These are phyloP conservation scores for Salmo trutta DNA, from an alignment of 2,797 vertebrate genomes.

Conservation along the genomic window DNA sequence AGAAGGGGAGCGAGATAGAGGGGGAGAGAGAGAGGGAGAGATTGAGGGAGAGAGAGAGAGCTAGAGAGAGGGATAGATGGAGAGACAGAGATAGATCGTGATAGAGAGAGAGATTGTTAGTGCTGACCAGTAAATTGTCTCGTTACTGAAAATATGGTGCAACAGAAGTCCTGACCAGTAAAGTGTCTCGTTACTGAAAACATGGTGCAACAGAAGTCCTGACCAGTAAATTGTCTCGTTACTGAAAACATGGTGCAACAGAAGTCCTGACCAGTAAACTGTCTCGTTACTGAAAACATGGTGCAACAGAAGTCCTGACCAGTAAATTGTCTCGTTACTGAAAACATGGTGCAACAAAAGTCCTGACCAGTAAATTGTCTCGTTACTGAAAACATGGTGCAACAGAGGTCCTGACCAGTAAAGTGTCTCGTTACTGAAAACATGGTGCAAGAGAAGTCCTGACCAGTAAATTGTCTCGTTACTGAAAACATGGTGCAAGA, in stretches of 20 bases:
- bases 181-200: conserved; percentile 15
- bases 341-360: background rate
- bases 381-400: background rate
- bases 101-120: background rate
- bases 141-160: conserved; percentile 41
- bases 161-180: conserved; percentile 14
- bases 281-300: conserved; percentile 41
- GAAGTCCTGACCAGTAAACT: background rate
- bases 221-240: too few relatives aligned
- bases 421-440: too few relatives aligned
- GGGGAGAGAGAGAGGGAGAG: too few relatives aligned
- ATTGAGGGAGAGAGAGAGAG: too few relatives aligned
- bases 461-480: too few relatives aligned
- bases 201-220: too few relatives aligned
- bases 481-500: conserved; percentile 46
- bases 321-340: conserved; percentile 17
- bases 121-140: conserved; percentile 6
- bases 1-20: too few relatives aligned
- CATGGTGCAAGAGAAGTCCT: too few relatives aligned
- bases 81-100: too few relatives aligned
- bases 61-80: too few relatives aligned
- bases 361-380: conserved; percentile 6
- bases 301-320: conserved; percentile 19
- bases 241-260: too few relatives aligned
- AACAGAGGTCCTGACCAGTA: too few relatives aligned